Percentiles rank a stretch among this genome's conserved stretches.
phyloP scores from a whole-genome alignment of 2,888 invertebrate genomes.

The Idaea dimidiata region DNA sequence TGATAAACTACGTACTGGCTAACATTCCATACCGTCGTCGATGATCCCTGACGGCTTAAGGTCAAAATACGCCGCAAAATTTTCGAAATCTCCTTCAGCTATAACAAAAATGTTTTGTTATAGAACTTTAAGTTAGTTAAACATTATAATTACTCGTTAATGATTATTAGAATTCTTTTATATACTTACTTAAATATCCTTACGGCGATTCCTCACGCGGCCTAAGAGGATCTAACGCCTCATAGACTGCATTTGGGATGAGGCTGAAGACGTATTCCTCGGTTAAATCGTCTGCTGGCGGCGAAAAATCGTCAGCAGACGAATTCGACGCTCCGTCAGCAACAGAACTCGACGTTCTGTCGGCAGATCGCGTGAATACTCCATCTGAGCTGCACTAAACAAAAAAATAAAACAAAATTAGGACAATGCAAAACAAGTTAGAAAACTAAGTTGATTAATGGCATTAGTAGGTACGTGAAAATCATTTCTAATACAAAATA shows the following conservation, averaged over 20 bases:
- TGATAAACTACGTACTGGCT: too few species aligned
- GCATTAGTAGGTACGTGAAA: too few species aligned
- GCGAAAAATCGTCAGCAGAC: too few species aligned
- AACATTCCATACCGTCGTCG: too few species aligned
- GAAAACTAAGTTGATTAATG: too few species aligned
- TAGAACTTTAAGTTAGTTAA: background rate
- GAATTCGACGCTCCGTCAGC: background rate
- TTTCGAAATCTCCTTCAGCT: background rate
- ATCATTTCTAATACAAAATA: too few species aligned
- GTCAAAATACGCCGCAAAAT: background rate
- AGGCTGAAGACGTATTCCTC: background rate
- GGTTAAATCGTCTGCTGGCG: background rate
- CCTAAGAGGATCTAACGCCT: background rate
- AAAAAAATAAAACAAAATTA: background rate
- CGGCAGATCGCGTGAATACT: too few species aligned
- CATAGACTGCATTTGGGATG: background rate
- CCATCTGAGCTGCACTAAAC: background rate
- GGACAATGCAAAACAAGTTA: background rate
- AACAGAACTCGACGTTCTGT: too few species aligned
- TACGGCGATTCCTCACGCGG: background rate
- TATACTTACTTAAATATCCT: background rate
- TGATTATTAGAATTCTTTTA: background rate
- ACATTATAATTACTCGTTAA: too few species aligned
- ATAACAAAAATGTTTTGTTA: background rate
- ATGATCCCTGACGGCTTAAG: too few species aligned